Evolutionary conservation across 2,888 invertebrate species (phyloP).

Genomic region (Neuroscelio doddi): DNA sequence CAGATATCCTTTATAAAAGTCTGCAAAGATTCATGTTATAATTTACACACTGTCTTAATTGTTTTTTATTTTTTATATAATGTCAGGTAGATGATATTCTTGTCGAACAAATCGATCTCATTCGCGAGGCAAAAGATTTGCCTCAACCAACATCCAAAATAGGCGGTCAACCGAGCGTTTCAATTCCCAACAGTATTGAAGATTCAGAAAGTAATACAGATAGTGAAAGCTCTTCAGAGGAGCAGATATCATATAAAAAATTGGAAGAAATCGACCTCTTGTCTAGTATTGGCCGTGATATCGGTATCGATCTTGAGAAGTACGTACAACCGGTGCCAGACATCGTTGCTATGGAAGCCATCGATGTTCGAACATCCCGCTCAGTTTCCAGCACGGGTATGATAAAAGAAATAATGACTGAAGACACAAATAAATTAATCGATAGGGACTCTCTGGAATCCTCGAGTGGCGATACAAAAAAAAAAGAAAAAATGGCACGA

Average conservation of each 20-base stretch:
- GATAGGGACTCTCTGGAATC: constrained; percentile 59
- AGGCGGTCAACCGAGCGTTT: constrained; percentile 50
- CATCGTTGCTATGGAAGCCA: constrained; percentile 67
- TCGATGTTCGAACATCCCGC: constrained; percentile 23
- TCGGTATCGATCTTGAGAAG: constrained; percentile 65
- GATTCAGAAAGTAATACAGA: constrained; percentile 56
- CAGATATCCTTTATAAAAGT: too few species aligned
- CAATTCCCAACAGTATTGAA: constrained; percentile 46
- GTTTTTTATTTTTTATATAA: constrained; percentile 8
- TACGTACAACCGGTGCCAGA: constrained; percentile 69
- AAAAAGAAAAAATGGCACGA: constrained; percentile 74
- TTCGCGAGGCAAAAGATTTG: constrained; percentile 64
- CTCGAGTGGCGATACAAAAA: constrained; percentile 72
- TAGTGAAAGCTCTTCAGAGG: constrained; percentile 50
- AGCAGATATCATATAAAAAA: constrained; percentile 58
- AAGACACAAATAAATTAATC: constrained; percentile 65
- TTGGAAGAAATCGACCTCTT: constrained; percentile 68
- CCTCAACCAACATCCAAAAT: constrained; percentile 54
- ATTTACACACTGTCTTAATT: constrained; percentile 1
- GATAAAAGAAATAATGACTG: constrained; percentile 48
- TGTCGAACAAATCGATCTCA: constrained; percentile 65
- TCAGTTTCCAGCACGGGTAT: constrained; percentile 17
- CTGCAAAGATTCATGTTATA: too few species aligned
- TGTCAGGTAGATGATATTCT: constrained; percentile 54
- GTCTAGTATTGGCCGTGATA: constrained; percentile 66